Conservation (phyloP, 2,888 invertebrate genomes). For the Cryptus armator region DNA sequence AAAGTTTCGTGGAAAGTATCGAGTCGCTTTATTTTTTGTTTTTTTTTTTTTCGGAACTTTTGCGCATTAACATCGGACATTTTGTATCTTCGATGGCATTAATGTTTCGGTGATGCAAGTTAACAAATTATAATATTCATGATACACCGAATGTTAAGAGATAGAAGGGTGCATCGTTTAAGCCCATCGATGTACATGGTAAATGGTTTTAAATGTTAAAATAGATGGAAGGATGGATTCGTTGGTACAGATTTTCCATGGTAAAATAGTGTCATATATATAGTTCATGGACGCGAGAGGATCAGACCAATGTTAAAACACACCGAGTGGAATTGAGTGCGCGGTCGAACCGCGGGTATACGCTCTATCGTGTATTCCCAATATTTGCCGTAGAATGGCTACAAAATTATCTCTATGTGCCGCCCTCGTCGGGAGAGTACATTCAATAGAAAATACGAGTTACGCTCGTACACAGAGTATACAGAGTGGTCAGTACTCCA, state of each 20-base stretch:
- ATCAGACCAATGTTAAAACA: conserved; percentile 24
- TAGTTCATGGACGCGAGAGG: not conserved
- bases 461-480: conserved; percentile 38
- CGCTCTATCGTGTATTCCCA: conserved; percentile 54
- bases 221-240: not conserved
- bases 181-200: not conserved
- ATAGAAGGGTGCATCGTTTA: not conserved
- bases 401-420: conserved; percentile 57
- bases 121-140: not conserved
- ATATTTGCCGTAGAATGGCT: conserved; percentile 60
- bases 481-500: not conserved
- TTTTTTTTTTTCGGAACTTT: not conserved
- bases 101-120: not conserved
- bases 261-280: not conserved
- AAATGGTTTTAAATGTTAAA: not conserved
- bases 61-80: not conserved
- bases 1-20: too few relatives aligned
- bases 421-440: not conserved
- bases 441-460: conserved; percentile 60
- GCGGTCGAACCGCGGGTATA: conserved; percentile 13
- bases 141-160: not conserved
- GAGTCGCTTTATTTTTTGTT: not conserved
- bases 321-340: not conserved
- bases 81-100: not conserved
- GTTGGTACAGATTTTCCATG: not conserved